Conservation (phyloP, 2,113 vertebrate genomes). For the Jacana jacana region DNA sequence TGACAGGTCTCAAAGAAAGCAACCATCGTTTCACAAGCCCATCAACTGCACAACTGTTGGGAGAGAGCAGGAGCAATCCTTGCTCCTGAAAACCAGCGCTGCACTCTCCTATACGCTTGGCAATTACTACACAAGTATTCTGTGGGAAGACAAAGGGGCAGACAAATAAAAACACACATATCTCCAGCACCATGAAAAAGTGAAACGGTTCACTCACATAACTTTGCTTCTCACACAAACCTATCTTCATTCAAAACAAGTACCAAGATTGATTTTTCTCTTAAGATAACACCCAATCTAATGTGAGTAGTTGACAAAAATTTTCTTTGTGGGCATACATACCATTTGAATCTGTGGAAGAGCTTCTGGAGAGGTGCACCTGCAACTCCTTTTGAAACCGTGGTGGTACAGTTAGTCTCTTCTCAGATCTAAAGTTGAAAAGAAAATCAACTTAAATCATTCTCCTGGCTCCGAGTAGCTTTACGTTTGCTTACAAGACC, state of each 20-base stretch:
- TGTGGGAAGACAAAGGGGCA: not conserved
- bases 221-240: not conserved
- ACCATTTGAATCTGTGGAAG: slow-evolving; percentile 69
- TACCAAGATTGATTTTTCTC: not conserved
- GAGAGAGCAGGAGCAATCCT: not conserved
- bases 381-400: slow-evolving; percentile 70
- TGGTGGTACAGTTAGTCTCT: slow-evolving; percentile 67
- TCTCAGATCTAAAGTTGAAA: slow-evolving; percentile 65
- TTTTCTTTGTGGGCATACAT: slow-evolving; percentile 2
- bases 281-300: not conserved
- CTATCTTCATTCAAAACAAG: not conserved
- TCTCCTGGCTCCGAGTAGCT: not conserved
- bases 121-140: not conserved
- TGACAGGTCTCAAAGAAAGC: not conserved
- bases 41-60: not conserved
- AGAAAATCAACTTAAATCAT: not conserved
- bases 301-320: not conserved
- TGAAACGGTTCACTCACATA: not conserved
- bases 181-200: not conserved
- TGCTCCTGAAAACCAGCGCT: not conserved
- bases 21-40: not conserved
- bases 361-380: slow-evolving; percentile 63
- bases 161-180: not conserved
- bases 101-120: not conserved
- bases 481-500: not conserved